Evolutionary conservation across 1,140 invertebrate species (phyloP), one percentile per base, ranked within the genome.

Genomic region (Heliconius himera): DNA sequence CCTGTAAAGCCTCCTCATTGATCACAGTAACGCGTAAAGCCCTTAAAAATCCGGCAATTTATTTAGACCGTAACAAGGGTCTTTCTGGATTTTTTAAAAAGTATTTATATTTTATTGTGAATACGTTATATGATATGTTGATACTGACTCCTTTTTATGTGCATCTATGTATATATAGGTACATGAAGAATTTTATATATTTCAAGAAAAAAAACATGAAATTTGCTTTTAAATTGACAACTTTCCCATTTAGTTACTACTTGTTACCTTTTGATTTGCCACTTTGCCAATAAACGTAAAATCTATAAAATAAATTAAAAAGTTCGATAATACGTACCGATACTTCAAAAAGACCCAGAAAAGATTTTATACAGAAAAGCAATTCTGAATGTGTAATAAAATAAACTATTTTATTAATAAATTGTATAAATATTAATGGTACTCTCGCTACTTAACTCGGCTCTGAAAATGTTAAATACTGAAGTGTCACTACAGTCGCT

Each of bases 11-110:
- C 87, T 81, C 79, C 85, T 78, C 91, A 91, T 92, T 90, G 89
- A 91, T 93, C 89, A 93, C 86, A 85, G 90, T 87, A 91, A 90
- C 87, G 88, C 90, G 89, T 87, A 91, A 93, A 93, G 88, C 91
- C 88, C 88, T 88, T 89, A 91, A 90, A 92, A 91, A 93, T 91
- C 91, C 91, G 81, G 85, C 91, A 92, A 92, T 92, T 91, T 91
- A 90, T 92, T 90, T 90, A 87, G 89, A 89, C 85, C 81, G 83
- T 86, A 90, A 89, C 87, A 88, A 87, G 84, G 70, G 70, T 46
- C 29, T 72, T 77, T 54, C 29, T 54, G 36, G 38, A 54, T 38
- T 36, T 71, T 41, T 49, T n/a, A 66, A 75, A 60, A 75, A 66
- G 33, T 49, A 75, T 38, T 75, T 56, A 75, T 56, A 60, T 66